Conservation (phyloP, 2,113 vertebrate genomes). For the Morone chrysops region DNA sequence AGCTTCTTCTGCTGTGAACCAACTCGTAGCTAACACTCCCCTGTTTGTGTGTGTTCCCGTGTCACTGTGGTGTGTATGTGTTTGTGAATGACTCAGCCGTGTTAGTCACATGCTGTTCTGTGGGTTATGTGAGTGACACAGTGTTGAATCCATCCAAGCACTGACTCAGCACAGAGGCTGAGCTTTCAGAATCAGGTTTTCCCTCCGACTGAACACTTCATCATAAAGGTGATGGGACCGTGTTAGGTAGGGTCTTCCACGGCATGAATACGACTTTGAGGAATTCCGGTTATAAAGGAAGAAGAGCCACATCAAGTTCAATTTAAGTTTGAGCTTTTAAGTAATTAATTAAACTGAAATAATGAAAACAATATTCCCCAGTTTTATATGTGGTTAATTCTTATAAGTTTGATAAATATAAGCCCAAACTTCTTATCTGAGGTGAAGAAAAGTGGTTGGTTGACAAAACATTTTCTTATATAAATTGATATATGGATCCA, state of each 20-base stretch:
- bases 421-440: too few relatives aligned
- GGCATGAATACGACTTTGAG: not conserved
- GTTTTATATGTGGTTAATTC: too few relatives aligned
- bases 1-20: not conserved
- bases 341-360: too few relatives aligned
- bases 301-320: not conserved
- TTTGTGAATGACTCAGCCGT: conserved; percentile 45
- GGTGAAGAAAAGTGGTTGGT: too few relatives aligned
- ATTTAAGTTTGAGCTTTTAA: not conserved
- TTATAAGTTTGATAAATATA: too few relatives aligned
- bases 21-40: not conserved
- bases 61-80: not conserved
- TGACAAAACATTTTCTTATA: too few relatives aligned
- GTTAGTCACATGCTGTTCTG: conserved; percentile 46
- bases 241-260: not conserved
- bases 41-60: not conserved
- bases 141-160: not conserved
- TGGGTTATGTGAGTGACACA: not conserved
- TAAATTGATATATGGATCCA: too few relatives aligned
- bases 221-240: not conserved
- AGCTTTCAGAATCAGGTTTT: not conserved
- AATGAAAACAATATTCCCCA: too few relatives aligned
- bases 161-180: not conserved
- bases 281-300: not conserved
- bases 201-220: not conserved